Evolutionary conservation across 1,140 invertebrate genomes (phyloP), one percentile per base, ranked within the genome.

Genomic region (Bombus waltoni): DNA sequence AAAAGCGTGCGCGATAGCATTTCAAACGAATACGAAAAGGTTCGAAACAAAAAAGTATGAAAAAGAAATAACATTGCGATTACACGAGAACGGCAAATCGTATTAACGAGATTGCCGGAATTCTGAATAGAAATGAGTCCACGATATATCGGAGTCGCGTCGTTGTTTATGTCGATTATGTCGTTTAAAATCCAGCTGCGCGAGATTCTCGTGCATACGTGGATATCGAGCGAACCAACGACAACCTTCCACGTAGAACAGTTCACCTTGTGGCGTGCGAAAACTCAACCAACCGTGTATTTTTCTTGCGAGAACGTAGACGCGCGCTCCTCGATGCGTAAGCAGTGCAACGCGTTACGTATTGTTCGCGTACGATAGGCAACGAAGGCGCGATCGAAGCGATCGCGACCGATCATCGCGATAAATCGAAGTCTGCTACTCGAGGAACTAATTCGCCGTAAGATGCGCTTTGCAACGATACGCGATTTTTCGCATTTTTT

Each of bases 181-280:
- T n/a, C 15, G 32, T 32, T 65, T 65, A 32, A 59, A 62, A 62
- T n/a, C 35, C 9, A 9, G n/a, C 38, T 18, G 40, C 38, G 59
- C 40, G 35, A 78, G 42, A 44, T 78, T 38, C 28, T 44, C 32
- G 35, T 70, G 15, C 32, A 35, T 32, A 9, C 35, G 32, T 22
- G 32, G 18, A 68, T 38, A 68, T 68, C 77, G 77, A 68, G 35
- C 62, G 62, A 79, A 22, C 32, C 32, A 22, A 57, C 40, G 82
- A 71, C 75, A 71, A 81, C 77, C 83, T 72, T 85, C 68, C 57
- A 4, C 15, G 32, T 73, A 18, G 47, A 72, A 80, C 77, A 13
- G 38, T 80, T 85, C 35, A 79, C 84, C 84, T 86, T 86, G 84
- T 32, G 28, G 40, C 79, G 84, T 86, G 84, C 53, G 84, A 86